These are phyloP conservation scores for Vombatus ursinus DNA, from an alignment of 2,113 vertebrate species.

Conservation along the genomic window DNA sequence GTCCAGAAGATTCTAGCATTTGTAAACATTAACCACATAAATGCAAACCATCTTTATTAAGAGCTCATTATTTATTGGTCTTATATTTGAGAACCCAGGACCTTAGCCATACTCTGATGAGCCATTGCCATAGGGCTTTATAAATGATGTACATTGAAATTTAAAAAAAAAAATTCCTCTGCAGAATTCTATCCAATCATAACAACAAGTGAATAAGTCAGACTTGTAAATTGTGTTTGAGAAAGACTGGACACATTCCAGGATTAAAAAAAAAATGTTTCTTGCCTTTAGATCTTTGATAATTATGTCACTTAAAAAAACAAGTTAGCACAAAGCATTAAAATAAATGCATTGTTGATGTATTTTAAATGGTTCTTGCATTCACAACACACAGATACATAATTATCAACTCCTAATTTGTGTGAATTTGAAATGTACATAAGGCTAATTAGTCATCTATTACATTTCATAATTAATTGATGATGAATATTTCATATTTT, in stretches of 20 bases:
- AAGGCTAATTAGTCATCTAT: not conserved
- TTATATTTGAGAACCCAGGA: not conserved
- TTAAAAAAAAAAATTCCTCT: not conserved
- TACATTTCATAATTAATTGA: conserved; percentile 12
- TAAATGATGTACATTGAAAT: not conserved
- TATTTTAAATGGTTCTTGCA: not conserved
- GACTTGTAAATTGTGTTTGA: not conserved
- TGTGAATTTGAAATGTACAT: not conserved
- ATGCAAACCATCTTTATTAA: no score
- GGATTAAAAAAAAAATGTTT: not conserved
- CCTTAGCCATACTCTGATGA: not conserved
- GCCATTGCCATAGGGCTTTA: not conserved
- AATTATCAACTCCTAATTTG: not conserved
- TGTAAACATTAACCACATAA: no score
- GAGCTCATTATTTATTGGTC: not conserved
- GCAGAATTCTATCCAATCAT: not conserved
- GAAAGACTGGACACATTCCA: not conserved
- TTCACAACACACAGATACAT: not conserved
- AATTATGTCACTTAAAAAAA: not conserved
- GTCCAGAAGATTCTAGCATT: no score
- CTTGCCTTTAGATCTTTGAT: conserved; percentile 23
- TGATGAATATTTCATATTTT: conserved; percentile 16
- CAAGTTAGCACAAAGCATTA: not conserved
- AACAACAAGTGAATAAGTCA: not conserved
- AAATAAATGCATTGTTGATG: not conserved